A percentile compares a stretch with the other conserved stretches of the same genome.
phyloP scores from a whole-genome alignment of 2,113 vertebrate species.

The Chloebia gouldiae region DNA sequence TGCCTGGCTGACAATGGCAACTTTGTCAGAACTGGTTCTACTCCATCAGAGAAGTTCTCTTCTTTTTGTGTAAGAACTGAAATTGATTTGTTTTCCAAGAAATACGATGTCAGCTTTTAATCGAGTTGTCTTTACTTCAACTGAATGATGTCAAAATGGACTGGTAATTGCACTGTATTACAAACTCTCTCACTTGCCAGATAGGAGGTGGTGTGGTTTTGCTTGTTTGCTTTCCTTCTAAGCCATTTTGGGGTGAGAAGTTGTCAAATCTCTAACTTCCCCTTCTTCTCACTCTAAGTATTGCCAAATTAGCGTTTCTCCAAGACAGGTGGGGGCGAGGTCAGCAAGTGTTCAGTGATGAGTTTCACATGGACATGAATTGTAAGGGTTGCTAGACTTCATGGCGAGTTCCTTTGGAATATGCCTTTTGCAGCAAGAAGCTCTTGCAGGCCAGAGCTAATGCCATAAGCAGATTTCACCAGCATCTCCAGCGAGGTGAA shows the following conservation, averaged over 20 bases:
- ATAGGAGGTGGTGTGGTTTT: not conserved
- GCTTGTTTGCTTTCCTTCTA: conserved; percentile 37
- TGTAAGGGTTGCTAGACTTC: not conserved
- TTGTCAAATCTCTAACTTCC: not conserved
- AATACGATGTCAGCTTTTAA: not conserved
- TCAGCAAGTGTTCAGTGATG: not conserved
- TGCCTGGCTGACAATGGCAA: not conserved
- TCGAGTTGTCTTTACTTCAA: not conserved
- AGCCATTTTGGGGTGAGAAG: conserved; percentile 53
- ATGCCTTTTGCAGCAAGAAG: conserved; percentile 14
- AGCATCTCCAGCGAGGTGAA: not conserved
- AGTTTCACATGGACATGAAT: not conserved
- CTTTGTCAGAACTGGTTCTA: conserved; percentile 22
- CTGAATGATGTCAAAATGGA: conserved; percentile 20
- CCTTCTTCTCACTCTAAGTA: not conserved
- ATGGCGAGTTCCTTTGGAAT: not conserved
- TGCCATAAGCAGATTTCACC: not conserved
- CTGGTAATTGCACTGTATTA: conserved; percentile 34
- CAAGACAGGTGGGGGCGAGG: not conserved
- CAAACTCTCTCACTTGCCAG: not conserved
- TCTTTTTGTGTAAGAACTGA: not conserved
- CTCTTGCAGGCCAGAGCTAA: not conserved
- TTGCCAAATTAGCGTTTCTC: conserved; percentile 31
- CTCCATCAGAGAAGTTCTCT: not conserved
- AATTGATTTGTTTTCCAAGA: not conserved